Conservation (phyloP, 2,797 vertebrate genomes). For the Sardinella longiceps region DNA sequence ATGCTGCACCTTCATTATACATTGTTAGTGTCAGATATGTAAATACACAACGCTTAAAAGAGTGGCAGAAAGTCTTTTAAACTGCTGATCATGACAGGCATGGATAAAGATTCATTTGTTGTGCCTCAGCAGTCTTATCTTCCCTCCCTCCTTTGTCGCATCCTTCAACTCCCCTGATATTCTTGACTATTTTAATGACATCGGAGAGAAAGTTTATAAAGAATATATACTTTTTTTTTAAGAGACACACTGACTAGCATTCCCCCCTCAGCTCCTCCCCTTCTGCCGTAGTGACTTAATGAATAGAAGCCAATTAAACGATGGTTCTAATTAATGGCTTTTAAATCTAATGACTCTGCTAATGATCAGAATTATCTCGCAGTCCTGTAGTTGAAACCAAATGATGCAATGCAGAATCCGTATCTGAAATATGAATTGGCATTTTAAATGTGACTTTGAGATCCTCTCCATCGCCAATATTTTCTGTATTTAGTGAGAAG, state of each 20-base stretch:
- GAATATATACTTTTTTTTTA: background rate
- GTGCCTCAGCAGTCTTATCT: background rate
- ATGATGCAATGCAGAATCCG: background rate
- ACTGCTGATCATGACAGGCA: constrained; percentile 3
- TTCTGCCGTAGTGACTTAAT: background rate
- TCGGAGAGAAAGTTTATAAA: background rate
- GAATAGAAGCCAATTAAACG: background rate
- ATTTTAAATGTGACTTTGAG: background rate
- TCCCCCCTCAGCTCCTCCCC: background rate
- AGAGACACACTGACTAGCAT: background rate
- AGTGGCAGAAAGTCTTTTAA: background rate
- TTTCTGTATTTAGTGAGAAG: background rate
- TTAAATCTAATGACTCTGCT: background rate
- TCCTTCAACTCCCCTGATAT: background rate
- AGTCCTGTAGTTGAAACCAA: background rate
- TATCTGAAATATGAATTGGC: background rate
- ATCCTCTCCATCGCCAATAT: background rate
- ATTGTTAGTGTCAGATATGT: constrained; percentile 12
- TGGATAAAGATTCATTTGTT: background rate
- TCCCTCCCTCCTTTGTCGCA: background rate
- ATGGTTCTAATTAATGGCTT: background rate
- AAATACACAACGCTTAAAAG: background rate
- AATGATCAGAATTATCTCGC: background rate
- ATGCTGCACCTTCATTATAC: constrained; percentile 1
- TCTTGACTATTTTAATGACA: background rate